phyloP scores from a whole-genome alignment of 2,113 vertebrate species.

The Pardalotus punctatus region DNA sequence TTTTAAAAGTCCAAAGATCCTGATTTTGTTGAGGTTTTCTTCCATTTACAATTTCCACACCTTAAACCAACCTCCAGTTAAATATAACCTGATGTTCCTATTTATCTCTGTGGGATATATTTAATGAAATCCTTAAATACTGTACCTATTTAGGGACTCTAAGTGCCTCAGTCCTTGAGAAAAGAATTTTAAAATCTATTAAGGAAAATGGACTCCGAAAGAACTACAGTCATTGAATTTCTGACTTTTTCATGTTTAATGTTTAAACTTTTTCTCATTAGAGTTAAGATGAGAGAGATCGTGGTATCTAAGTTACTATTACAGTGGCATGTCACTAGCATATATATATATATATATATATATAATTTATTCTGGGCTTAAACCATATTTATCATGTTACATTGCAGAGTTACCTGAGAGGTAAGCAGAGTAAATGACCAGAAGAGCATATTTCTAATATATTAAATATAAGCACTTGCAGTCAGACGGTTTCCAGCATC shows the following conservation, averaged over 20 bases:
- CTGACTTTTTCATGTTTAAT: not conserved
- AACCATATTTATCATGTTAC: not conserved
- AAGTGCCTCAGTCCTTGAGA: not conserved
- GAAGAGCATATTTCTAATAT: not conserved
- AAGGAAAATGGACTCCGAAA: not conserved
- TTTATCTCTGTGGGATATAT: not conserved
- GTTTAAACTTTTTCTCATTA: not conserved
- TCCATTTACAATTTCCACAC: not conserved
- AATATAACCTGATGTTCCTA: not conserved
- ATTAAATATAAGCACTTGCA: not conserved
- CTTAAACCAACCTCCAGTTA: not conserved
- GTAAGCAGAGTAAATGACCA: not conserved
- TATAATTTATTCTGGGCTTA: not conserved
- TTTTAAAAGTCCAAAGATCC: not conserved
- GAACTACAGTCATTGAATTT: not conserved
- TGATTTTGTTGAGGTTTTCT: not conserved
- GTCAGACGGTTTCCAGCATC: not conserved
- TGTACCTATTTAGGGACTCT: not conserved
- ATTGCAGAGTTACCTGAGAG: not conserved
- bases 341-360: not conserved
- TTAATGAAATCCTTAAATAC: not conserved
- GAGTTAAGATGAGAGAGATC: not conserved
- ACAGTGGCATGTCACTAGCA: not conserved
- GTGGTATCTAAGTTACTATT: not conserved
- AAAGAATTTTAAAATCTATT: not conserved